Evolutionary conservation across 2,113 vertebrate genomes (phyloP), one percentile per base, ranked within the genome.

Genomic region (Sander lucioperca): DNA sequence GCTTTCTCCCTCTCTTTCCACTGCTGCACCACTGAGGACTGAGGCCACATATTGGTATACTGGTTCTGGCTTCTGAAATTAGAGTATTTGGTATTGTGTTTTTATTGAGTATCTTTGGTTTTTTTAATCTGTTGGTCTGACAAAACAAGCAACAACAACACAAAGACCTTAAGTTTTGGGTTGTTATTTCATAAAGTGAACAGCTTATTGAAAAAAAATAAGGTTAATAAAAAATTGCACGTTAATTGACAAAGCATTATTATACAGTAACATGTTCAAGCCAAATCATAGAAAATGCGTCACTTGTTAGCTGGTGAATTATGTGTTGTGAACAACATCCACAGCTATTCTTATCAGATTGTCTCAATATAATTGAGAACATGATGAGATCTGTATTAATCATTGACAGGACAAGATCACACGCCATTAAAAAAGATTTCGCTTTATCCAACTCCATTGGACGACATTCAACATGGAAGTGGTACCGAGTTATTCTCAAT

Each of bases 21-120:
- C 61, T 65, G 43, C 79, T 66, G 71, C 77, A 45, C 21, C 58
- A 70, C 64, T 45, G 39, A 66, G 25, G 23, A 7, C 2, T 43
- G 10, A 43, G 10, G 39, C 10, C 39, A 43, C 39, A 43, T 43
- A 43, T 43, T 43, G 39, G 39, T 39, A 10, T 39, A 39, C 39
- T 27, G 0, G 23, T 3, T 10, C 4, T 1, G 8, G 45, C 71
- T 36, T 7, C 4, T 43, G 0, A 54, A 54, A 75, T 23, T 16
- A 6, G 2, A 63, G 12, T 5, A 21, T 39, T 27, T 71, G 30
- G 23, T 23, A 48, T 25, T 0, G 48, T 33, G 39, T 48, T 57
- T 15, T 33, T 58, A 13, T 6, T 36, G 3, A n/a, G 30, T 18
- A 18, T 30, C 5, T 66, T 23, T 53, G 27, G 9, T 5, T 48